Evolutionary conservation across 2,113 vertebrate species (phyloP).

Genomic region (Pantherophis guttatus): DNA sequence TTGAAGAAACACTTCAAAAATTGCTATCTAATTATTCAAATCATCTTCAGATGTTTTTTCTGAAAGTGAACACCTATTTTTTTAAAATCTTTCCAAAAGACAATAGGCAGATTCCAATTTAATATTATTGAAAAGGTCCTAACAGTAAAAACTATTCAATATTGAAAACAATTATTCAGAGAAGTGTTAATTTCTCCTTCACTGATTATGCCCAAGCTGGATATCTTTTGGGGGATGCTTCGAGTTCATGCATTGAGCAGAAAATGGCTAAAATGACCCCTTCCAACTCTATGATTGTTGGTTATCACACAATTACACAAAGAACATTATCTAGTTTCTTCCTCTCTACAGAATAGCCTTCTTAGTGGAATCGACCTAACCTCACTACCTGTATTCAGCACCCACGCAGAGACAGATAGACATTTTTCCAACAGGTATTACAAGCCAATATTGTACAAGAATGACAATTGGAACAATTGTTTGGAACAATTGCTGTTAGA

Average conservation of each 20-base stretch:
- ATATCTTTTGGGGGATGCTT: not conserved
- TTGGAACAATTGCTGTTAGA: not conserved
- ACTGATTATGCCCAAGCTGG: not conserved
- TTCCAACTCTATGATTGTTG: not conserved
- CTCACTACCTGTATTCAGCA: not conserved
- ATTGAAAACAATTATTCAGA: not conserved
- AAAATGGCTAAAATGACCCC: not conserved
- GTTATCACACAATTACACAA: not conserved
- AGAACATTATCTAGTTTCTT: not conserved
- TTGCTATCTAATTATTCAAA: not conserved
- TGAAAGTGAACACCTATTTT: not conserved
- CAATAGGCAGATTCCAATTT: not conserved
- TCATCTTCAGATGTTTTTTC: not conserved
- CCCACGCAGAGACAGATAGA: not conserved
- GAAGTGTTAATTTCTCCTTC: not conserved
- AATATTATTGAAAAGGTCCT: not conserved
- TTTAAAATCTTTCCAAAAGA: not conserved
- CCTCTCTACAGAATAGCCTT: not conserved
- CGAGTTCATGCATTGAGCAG: not conserved
- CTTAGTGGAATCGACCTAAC: not conserved
- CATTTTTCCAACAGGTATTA: not conserved
- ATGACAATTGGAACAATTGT: not conserved
- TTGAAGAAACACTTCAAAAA: not conserved
- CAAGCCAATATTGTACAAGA: not conserved
- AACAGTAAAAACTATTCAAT: not conserved